Conservation (phyloP, 1,140 invertebrate genomes). For the Brachystomella parvula region DNA sequence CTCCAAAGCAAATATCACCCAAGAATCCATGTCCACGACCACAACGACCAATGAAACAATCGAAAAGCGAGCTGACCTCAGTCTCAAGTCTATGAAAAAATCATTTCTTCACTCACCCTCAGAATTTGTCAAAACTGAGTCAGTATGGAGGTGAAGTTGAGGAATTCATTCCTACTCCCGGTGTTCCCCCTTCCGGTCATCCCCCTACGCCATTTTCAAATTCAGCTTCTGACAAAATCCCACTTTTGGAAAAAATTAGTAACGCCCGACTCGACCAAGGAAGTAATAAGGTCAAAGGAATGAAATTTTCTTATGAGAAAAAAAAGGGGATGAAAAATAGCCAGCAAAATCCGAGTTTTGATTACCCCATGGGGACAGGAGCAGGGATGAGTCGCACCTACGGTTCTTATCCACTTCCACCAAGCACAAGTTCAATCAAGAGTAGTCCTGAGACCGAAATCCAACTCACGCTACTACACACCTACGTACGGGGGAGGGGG, state of each 20-base stretch:
- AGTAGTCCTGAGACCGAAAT: neutral
- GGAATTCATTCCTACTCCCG: neutral
- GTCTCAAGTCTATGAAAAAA: constrained; percentile 2
- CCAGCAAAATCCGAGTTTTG: neutral
- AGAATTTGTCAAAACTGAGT: neutral
- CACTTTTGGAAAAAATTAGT: constrained; percentile 27
- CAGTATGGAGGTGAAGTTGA: constrained; percentile 14
- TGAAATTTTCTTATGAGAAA: neutral
- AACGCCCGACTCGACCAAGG: constrained; percentile 12
- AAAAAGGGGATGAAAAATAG: constrained; percentile 3
- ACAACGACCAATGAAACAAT: constrained; percentile 38
- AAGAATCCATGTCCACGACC: constrained; percentile 26
- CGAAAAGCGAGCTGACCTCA: neutral
- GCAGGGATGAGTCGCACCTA: neutral
- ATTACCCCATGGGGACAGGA: neutral
- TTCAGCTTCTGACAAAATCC: constrained; percentile 26
- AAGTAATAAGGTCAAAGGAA: neutral
- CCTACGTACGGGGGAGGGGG: neutral
- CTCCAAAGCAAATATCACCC: constrained; percentile 10
- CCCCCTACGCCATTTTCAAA: neutral
- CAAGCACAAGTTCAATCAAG: neutral
- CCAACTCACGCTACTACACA: neutral
- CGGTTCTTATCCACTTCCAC: neutral
- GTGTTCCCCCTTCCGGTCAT: constrained; percentile 21
- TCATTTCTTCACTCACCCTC: constrained; percentile 10